Evolutionary conservation across 2,888 invertebrate species (phyloP).

Genomic region (Tetragonula carbonaria): DNA sequence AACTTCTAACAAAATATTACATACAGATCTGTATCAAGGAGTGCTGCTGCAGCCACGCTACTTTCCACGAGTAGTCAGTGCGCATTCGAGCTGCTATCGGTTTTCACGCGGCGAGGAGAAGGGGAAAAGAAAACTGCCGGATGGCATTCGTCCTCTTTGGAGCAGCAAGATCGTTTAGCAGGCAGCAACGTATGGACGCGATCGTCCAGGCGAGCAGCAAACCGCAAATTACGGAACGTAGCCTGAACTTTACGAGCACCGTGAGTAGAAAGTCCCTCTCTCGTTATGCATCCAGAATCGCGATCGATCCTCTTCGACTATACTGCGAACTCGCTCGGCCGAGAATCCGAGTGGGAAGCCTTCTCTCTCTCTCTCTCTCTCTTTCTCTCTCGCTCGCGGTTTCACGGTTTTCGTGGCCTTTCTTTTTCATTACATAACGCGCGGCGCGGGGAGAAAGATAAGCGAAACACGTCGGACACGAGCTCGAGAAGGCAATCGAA

Average conservation of each 20-base stretch:
- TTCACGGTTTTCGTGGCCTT: constrained; percentile 6
- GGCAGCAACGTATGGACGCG: constrained; percentile 18
- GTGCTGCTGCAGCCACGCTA: neutral
- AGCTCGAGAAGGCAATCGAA: constrained; percentile 46
- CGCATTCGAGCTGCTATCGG: constrained; percentile 23
- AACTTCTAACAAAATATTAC: too few relatives aligned
- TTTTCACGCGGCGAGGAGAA: neutral
- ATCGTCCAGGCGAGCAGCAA: constrained; percentile 12
- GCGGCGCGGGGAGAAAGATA: constrained; percentile 29
- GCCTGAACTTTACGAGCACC: constrained; percentile 58
- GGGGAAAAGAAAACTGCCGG: neutral
- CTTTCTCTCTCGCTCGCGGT: neutral
- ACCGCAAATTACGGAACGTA: constrained; percentile 50
- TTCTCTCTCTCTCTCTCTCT: neutral
- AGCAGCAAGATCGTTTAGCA: constrained; percentile 21
- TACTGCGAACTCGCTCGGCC: neutral
- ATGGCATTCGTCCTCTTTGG: constrained; percentile 13
- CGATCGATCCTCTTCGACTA: constrained; percentile 47
- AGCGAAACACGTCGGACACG: constrained; percentile 46
- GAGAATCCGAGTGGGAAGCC: neutral
- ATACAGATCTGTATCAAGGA: too few relatives aligned
- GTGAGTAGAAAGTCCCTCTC: constrained; percentile 56
- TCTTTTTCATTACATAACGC: constrained; percentile 47
- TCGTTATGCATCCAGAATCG: constrained; percentile 47
- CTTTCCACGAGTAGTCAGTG: constrained; percentile 2